Base-by-base conservation (phyloP, 2,888 invertebrate species). In the Hipparchia semele region DNA sequence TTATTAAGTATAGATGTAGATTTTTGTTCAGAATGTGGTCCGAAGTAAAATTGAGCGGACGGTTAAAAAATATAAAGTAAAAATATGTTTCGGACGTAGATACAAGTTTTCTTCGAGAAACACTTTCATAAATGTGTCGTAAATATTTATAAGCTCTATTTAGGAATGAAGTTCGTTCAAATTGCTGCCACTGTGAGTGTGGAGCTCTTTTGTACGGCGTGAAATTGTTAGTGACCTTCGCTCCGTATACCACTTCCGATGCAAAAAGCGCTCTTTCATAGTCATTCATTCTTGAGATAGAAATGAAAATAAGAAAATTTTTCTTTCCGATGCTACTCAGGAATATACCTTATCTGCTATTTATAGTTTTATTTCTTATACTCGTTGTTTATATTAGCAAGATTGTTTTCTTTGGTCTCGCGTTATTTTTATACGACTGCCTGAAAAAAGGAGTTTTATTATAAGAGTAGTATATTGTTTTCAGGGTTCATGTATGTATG, bases 171-270 rank as follows among this genome's bases (percentile, higher is more conserved):
- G 62, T 49, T 64, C 64, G 64, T 51, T 6, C 64, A 66, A 54
- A 64, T 68, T 70, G 73, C 59, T 64, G 74, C 67, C 58, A 72
- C 72, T 72, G 13, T 68, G 60, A 72, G 70, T 72, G 13, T 68
- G 60, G 70, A 46, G 46, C 60, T 74, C 72, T 71, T 72, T 75
- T 70, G 68, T 75, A n/a, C 8, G 33, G 70, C 33, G 64, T 51
- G 67, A 70, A 68, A 65, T 68, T 70, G 61, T 68, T 68, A 61
- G 73, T 73, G 73, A 75, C 75, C 75, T 75, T 58, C 58, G 23
- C 59, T 64, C 56, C 23, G 61, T 58, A 33, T 64, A 71, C 67
- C 64, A 46, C 13, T 59, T 70, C 33, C 58, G 62, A 53, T 64
- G 53, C 23, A 65, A 71, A 64, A 72, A 60, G 58, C n/a, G 46